A percentile compares a stretch with the other conserved stretches of the same genome.
phyloP scores from a whole-genome alignment of 2,797 vertebrate genomes.

The Zenarchopterus dispar region DNA sequence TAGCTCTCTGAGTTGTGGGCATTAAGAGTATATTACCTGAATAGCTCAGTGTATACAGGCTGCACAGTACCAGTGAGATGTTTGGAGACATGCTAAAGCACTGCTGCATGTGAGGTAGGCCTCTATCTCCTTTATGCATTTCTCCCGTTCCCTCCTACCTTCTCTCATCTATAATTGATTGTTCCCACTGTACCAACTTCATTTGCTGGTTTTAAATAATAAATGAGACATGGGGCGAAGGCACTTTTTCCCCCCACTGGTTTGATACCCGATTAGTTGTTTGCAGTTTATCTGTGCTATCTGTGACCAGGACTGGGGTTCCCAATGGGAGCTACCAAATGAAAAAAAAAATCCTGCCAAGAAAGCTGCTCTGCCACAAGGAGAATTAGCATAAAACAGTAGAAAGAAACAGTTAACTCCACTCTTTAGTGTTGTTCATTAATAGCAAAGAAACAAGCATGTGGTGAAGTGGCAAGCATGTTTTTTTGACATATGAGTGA shows the following conservation, averaged over 20 bases:
- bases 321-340: slow-evolving; percentile 45
- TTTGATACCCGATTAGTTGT: slow-evolving; percentile 77
- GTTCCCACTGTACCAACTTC: slow-evolving; percentile 82
- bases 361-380: slow-evolving; percentile 5
- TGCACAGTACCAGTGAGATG: slow-evolving; percentile 39
- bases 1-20: slow-evolving; percentile 16
- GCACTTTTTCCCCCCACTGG: slow-evolving; percentile 70
- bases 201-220: slow-evolving; percentile 84
- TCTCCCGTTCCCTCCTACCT: slow-evolving; percentile 61
- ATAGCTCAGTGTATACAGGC: slow-evolving; percentile 36
- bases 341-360: slow-evolving; percentile 15
- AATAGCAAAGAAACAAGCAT: slow-evolving; percentile 23
- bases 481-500: slow-evolving; percentile 37
- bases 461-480: not conserved
- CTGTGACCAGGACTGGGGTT: slow-evolving; percentile 58
- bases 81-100: slow-evolving; percentile 58
- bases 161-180: slow-evolving; percentile 84
- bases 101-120: slow-evolving; percentile 61
- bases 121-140: slow-evolving; percentile 56
- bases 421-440: slow-evolving; percentile 16
- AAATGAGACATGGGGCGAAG: slow-evolving; percentile 80
- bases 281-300: slow-evolving; percentile 62
- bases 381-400: not conserved
- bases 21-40: slow-evolving; percentile 31
- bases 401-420: slow-evolving; percentile 3